Percentiles rank a stretch among this genome's conserved stretches.
Evolutionary conservation across 2,888 invertebrate species (phyloP).

Genomic region (Troides helena): DNA sequence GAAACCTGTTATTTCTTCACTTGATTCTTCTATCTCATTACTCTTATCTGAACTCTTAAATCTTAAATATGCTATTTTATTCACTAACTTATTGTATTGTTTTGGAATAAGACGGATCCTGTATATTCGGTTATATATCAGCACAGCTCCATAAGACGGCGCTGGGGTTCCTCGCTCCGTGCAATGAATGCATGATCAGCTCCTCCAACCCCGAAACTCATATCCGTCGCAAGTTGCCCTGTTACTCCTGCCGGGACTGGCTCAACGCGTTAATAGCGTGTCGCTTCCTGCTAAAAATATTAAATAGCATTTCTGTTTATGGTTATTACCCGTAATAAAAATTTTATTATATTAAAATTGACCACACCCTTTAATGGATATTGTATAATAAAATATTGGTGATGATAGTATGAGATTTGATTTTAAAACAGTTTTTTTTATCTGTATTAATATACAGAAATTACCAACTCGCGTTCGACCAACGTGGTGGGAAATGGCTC

Average conservation of each 20-base stretch:
- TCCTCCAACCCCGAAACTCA: slow-evolving; percentile 48
- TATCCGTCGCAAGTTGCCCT: slow-evolving; percentile 49
- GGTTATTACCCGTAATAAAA: slow-evolving; percentile 26
- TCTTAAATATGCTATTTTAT: too few species aligned
- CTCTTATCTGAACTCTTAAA: too few species aligned
- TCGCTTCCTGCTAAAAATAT: slow-evolving; percentile 26
- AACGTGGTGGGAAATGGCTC: too few species aligned
- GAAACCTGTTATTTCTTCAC: too few species aligned
- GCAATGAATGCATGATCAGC: slow-evolving; percentile 52
- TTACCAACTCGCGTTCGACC: too few species aligned
- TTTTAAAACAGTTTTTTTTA: not conserved
- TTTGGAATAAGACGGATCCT: not conserved
- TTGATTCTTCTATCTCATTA: too few species aligned
- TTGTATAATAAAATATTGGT: not conserved
- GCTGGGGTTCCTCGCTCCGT: slow-evolving; percentile 29
- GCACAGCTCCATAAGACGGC: slow-evolving; percentile 4
- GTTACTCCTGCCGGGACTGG: slow-evolving; percentile 45
- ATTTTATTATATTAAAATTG: slow-evolving; percentile 8
- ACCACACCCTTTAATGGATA: not conserved
- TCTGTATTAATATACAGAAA: not conserved
- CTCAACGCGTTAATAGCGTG: slow-evolving; percentile 42
- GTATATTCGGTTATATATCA: slow-evolving; percentile 6
- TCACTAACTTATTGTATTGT: not conserved
- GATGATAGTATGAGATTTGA: not conserved
- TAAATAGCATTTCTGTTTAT: slow-evolving; percentile 26